Conservation (phyloP, 2,113 vertebrate species). For the Phyllostomus discolor region DNA sequence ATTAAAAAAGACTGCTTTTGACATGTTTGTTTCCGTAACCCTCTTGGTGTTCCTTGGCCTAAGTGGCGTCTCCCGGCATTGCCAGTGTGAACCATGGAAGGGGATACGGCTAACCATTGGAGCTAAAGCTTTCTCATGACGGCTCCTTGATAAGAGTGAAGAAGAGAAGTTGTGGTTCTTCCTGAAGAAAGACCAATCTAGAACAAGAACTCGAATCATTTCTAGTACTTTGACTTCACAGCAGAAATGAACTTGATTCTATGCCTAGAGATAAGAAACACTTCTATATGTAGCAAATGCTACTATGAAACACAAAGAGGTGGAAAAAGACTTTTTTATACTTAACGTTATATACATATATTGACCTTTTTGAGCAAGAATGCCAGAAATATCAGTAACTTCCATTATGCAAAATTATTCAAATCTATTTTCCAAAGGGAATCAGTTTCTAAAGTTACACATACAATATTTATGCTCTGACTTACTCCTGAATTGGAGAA, state of each 20-base stretch:
- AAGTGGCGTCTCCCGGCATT: background rate
- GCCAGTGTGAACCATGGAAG: background rate
- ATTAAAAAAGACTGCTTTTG: background rate
- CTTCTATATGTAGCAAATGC: background rate
- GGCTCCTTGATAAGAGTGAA: conserved; percentile 28
- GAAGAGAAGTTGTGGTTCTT: conserved; percentile 26
- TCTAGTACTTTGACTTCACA: conserved; percentile 20
- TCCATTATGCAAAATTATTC: conserved; percentile 43
- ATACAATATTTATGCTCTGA: conserved; percentile 38
- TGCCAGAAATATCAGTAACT: conserved; percentile 29
- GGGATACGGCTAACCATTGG: background rate
- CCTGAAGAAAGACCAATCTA: conserved; percentile 19
- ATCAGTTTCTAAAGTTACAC: conserved; percentile 18
- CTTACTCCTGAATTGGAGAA: conserved; percentile 41
- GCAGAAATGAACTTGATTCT: conserved; percentile 1
- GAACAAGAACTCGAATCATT: fast-evolving
- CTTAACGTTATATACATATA: background rate
- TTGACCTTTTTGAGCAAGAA: conserved; percentile 27
- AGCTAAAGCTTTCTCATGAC: conserved; percentile 30
- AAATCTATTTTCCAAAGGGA: conserved; percentile 50
- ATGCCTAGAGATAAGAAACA: background rate
- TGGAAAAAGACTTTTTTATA: background rate
- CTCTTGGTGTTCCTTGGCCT: background rate
- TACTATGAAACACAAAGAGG: background rate
- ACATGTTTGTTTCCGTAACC: background rate